These are phyloP conservation scores for Phrixothrix hirtus DNA, from an alignment of 2,888 invertebrate species.

Conservation along the genomic window DNA sequence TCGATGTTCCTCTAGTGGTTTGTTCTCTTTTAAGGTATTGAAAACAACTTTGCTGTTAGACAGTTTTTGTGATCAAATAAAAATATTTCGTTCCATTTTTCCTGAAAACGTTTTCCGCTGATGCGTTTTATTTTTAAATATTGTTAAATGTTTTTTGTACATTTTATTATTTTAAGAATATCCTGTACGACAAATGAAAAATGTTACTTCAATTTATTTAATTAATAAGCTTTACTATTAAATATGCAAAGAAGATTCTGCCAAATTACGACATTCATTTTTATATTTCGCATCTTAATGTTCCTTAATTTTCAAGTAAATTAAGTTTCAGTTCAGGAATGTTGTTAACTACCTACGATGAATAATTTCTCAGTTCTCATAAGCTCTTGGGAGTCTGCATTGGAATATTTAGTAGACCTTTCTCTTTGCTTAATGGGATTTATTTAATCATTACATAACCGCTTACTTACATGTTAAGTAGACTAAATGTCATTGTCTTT, in stretches of 20 bases:
- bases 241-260: too few species aligned
- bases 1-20: conserved; percentile 6
- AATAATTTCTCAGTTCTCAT: conserved; percentile 20
- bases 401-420: conserved; percentile 25
- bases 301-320: conserved; percentile 2
- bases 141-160: neutral
- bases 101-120: neutral
- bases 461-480: conserved; percentile 27
- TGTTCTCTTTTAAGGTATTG: conserved; percentile 13
- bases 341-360: conserved; percentile 18
- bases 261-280: too few species aligned
- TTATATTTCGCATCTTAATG: neutral
- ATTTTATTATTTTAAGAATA: neutral
- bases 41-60: conserved; percentile 6
- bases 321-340: conserved; percentile 17
- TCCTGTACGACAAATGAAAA: too few species aligned
- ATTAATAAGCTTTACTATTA: too few species aligned
- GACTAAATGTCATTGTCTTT: conserved; percentile 26
- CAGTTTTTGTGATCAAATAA: neutral
- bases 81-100: neutral
- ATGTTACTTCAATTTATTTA: too few species aligned
- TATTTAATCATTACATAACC: conserved; percentile 26
- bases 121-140: neutral
- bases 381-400: conserved; percentile 20
- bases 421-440: conserved; percentile 25